These are phyloP conservation scores for Aphrophora alni DNA, from an alignment of 2,888 invertebrate genomes.

Conservation along the genomic window DNA sequence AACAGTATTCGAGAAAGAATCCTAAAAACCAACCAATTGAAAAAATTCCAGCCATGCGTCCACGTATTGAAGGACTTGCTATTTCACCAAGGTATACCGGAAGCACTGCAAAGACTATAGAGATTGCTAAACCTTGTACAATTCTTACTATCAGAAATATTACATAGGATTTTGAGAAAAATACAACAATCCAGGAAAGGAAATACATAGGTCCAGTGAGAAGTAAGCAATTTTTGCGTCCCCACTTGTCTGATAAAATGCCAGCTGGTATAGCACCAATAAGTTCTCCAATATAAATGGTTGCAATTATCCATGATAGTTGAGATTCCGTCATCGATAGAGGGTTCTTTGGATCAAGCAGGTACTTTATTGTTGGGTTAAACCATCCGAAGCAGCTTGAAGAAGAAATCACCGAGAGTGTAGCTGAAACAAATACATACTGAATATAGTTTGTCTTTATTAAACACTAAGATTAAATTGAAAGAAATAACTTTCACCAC, in stretches of 20 bases:
- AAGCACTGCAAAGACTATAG: background rate
- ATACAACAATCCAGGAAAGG: background rate
- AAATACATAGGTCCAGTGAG: background rate
- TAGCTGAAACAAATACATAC: no score
- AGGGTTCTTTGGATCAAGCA: background rate
- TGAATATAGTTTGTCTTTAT: no score
- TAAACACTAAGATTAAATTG: no score
- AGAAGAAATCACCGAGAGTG: no score
- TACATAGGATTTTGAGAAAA: background rate
- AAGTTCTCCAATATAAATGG: background rate
- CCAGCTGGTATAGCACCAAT: background rate
- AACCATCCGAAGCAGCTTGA: background rate
- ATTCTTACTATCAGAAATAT: background rate
- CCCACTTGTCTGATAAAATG: background rate
- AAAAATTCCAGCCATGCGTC: constrained; percentile 24
- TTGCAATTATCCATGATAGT: background rate
- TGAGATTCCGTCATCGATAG: background rate
- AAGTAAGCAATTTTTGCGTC: background rate
- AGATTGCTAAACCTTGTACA: background rate
- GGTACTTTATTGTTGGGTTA: background rate
- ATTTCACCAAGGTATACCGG: background rate
- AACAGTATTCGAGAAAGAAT: constrained; percentile 27
- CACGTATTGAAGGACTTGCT: background rate
- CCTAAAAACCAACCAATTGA: constrained; percentile 21
- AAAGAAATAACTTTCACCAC: no score